phyloP scores from a whole-genome alignment of 2,888 invertebrate species.

The Rotaria sp. region DNA sequence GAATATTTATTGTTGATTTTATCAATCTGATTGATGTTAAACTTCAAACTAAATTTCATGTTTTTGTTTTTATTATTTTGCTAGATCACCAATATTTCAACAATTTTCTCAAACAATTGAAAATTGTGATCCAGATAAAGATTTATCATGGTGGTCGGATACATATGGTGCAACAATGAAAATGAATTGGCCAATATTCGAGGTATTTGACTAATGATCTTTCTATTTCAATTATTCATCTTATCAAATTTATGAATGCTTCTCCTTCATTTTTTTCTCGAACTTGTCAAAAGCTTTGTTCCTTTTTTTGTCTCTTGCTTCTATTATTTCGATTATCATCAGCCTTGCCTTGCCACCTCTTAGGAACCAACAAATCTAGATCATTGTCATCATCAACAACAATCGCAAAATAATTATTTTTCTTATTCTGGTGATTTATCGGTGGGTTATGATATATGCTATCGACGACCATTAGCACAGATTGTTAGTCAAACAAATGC shows the following conservation, averaged over 20 bases:
- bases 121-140: constrained; percentile 87
- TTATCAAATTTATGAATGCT: background rate
- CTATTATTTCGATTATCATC: background rate
- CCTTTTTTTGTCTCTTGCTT: background rate
- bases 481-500: constrained; percentile 2
- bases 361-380: background rate
- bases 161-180: constrained; percentile 96
- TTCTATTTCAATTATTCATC: background rate
- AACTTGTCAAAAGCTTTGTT: background rate
- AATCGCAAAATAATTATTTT: background rate
- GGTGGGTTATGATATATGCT: background rate
- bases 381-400: background rate
- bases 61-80: background rate
- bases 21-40: too few species aligned
- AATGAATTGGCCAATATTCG: constrained; percentile 98
- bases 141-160: constrained; percentile 97
- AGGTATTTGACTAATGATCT: constrained; percentile 60
- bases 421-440: background rate
- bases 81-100: background rate
- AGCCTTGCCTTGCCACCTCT: background rate
- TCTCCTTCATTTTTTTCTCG: background rate
- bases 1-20: too few species aligned
- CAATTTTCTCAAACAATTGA: constrained; percentile 29
- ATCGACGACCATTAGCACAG: background rate
- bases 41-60: too few species aligned